Conservation (phyloP, 2,113 vertebrate species). For the Mus musculus region DNA sequence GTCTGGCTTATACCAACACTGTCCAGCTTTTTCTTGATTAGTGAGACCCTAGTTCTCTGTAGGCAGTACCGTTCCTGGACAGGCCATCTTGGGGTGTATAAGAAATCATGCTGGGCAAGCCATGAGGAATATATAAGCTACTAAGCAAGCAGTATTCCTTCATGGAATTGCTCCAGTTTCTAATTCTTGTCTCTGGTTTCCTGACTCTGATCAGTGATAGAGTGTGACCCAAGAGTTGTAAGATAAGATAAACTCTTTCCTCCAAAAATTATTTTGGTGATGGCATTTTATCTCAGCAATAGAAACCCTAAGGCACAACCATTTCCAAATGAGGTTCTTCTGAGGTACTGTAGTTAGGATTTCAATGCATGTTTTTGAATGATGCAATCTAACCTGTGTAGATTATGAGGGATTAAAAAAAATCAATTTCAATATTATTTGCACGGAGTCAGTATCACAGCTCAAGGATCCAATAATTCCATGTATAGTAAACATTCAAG, state of each 20-base stretch:
- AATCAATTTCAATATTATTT: slow-evolving; percentile 12
- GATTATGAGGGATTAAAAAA: background rate
- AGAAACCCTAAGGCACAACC: background rate
- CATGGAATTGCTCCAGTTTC: background rate
- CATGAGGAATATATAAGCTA: background rate
- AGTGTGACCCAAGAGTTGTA: background rate
- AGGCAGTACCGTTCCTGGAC: background rate
- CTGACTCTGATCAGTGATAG: background rate
- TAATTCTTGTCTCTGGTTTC: background rate
- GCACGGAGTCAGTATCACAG: background rate
- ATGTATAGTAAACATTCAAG: slow-evolving; percentile 20
- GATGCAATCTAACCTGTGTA: background rate
- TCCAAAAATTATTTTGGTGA: background rate
- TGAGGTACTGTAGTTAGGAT: background rate
- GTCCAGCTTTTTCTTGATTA: background rate
- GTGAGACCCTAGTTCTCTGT: background rate
- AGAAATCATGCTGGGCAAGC: background rate
- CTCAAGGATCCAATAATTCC: background rate
- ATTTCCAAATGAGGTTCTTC: background rate
- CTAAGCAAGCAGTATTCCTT: background rate
- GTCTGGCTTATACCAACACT: background rate
- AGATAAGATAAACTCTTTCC: background rate
- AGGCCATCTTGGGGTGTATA: background rate
- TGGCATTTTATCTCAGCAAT: background rate
- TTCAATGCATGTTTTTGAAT: background rate